A percentile compares a stretch with the other conserved stretches of the same genome.
Conservation (phyloP, 2,888 invertebrate species). For the Endomychus coccineus region DNA sequence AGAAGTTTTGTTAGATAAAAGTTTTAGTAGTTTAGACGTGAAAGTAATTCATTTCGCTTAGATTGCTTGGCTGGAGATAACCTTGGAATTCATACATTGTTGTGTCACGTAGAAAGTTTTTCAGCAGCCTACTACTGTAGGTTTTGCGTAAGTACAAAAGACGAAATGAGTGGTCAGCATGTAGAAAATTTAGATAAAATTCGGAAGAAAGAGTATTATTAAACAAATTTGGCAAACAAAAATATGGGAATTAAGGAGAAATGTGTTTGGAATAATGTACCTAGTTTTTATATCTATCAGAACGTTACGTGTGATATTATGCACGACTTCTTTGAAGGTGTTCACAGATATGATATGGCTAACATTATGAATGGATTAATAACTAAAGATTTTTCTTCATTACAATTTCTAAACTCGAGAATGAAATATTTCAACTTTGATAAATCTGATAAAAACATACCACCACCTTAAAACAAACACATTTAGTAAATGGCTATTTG, state of each 20-base stretch:
- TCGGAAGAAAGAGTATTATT: conserved; percentile 2
- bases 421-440: neutral
- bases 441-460: conserved; percentile 4
- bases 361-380: conserved; percentile 22
- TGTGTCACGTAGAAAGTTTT: conserved; percentile 20
- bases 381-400: conserved; percentile 8
- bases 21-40: neutral
- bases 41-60: conserved; percentile 17
- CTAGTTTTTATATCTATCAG: conserved; percentile 23
- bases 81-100: conserved; percentile 19
- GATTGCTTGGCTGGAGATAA: conserved; percentile 21
- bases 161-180: conserved; percentile 1
- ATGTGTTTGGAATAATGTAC: conserved; percentile 25
- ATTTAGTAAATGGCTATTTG: conserved; percentile 17
- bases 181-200: conserved; percentile 3
- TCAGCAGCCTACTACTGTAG: conserved; percentile 17
- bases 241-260: conserved; percentile 24
- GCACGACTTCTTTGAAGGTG: conserved; percentile 29
- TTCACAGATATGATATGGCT: conserved; percentile 27
- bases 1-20: too few relatives aligned
- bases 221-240: conserved; percentile 11
- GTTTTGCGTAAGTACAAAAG: conserved; percentile 12
- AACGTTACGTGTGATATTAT: conserved; percentile 29
- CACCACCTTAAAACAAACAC: conserved; percentile 16
- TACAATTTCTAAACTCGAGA: conserved; percentile 5